A percentile compares a stretch with the other conserved stretches of the same genome.
Evolutionary conservation across 2,113 vertebrate genomes (phyloP).

Genomic region (Psilopsiagon aymara): DNA sequence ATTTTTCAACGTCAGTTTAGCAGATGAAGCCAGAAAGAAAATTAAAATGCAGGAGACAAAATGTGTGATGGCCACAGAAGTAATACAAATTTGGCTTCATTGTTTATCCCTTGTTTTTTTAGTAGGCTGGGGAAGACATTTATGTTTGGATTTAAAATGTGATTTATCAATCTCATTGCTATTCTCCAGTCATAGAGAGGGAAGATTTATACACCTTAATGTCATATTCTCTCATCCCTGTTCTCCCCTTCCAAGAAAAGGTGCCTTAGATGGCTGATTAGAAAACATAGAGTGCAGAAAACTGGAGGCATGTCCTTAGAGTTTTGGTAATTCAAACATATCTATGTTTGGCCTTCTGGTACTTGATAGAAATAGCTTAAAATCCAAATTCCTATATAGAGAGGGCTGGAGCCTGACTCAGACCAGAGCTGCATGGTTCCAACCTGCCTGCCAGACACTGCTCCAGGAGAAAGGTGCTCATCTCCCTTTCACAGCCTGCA

Average conservation of each 20-base stretch:
- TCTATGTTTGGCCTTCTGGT: background rate
- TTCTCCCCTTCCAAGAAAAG: background rate
- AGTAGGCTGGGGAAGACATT: background rate
- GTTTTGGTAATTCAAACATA: background rate
- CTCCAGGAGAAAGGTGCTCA: background rate
- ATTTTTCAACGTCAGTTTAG: slow-evolving; percentile 1
- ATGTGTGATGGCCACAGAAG: background rate
- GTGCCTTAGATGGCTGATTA: background rate
- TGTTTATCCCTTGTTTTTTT: slow-evolving; percentile 12
- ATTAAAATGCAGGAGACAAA: slow-evolving; percentile 1
- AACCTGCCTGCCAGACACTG: background rate
- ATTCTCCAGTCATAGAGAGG: background rate
- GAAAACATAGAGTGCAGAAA: background rate
- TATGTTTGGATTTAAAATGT: background rate
- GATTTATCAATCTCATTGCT: background rate
- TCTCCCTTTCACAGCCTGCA: background rate
- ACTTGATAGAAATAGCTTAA: background rate
- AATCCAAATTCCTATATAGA: background rate
- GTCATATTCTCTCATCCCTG: background rate
- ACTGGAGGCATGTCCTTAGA: background rate
- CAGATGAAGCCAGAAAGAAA: slow-evolving; percentile 18
- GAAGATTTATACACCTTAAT: background rate
- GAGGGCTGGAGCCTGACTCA: background rate
- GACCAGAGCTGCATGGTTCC: background rate
- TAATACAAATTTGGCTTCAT: slow-evolving; percentile 7